Percentiles rank a stretch among this genome's conserved stretches.
Conservation (phyloP, 2,113 vertebrate species). For the Aldabrachelys gigantea region DNA sequence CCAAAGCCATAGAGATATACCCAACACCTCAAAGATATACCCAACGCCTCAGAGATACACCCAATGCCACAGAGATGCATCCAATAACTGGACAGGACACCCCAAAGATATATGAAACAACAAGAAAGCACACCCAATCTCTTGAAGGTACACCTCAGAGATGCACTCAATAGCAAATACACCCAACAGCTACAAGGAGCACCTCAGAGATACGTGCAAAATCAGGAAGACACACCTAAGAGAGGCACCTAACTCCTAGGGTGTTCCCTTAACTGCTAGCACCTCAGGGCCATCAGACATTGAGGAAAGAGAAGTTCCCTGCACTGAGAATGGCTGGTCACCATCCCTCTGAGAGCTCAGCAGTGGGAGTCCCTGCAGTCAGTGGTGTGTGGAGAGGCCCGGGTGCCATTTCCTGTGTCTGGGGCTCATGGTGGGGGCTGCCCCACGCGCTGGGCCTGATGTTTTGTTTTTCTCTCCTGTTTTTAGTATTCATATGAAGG, state of each 20-base stretch:
- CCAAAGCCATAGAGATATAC: accelerated
- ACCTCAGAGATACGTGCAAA: accelerated
- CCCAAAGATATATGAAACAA: not conserved
- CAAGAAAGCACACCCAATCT: not conserved
- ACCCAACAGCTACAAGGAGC: not conserved
- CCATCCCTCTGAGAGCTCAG: not conserved
- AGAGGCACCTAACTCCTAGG: not conserved
- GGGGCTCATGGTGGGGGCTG: accelerated
- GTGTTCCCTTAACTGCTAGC: not conserved
- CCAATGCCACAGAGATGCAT: not conserved
- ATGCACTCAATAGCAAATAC: not conserved
- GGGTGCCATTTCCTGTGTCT: not conserved
- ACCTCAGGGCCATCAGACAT: not conserved
- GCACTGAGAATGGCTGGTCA: not conserved
- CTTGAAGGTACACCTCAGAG: not conserved
- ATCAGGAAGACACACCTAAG: not conserved
- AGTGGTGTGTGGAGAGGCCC: not conserved
- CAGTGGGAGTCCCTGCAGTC: accelerated
- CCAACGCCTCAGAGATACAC: not conserved
- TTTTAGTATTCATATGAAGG: constrained; percentile 95
- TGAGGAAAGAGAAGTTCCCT: accelerated
- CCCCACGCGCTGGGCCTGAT: not conserved
- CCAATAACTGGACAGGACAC: not conserved
- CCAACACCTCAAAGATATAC: not conserved
- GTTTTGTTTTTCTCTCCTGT: constrained; percentile 36